Conservation (phyloP, 1,140 invertebrate genomes). For the Megalopta genalis region DNA sequence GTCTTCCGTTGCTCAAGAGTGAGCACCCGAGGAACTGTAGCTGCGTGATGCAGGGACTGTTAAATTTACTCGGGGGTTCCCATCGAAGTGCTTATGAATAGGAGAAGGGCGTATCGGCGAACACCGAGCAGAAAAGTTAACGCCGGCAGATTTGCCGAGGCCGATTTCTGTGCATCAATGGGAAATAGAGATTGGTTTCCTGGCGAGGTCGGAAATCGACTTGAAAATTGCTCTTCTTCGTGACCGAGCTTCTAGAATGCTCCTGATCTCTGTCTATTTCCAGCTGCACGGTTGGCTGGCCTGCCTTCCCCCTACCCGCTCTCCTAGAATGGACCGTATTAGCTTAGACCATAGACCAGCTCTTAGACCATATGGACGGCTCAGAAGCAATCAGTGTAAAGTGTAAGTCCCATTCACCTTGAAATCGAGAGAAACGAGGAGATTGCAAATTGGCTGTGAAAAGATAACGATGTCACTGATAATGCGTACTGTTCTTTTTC, state of each 20-base stretch:
- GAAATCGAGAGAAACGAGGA: too few species aligned
- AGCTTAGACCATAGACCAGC: not conserved
- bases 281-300: not conserved
- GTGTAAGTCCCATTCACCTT: too few species aligned
- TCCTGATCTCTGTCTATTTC: not conserved
- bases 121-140: not conserved
- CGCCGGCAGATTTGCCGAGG: not conserved
- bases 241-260: not conserved
- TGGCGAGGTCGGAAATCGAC: not conserved
- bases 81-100: not conserved
- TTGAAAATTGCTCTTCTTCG: not conserved
- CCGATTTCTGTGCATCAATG: not conserved
- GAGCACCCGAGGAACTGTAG: too few species aligned
- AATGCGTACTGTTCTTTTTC: too few species aligned
- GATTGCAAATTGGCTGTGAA: too few species aligned
- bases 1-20: too few species aligned
- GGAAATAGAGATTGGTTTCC: slow-evolving; percentile 1
- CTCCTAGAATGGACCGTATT: not conserved
- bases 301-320: too few species aligned
- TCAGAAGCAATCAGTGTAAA: too few species aligned
- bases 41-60: not conserved
- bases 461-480: too few species aligned
- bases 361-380: too few species aligned
- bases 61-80: not conserved
- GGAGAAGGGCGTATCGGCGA: not conserved